Conservation (phyloP, 2,797 vertebrate genomes). For the Pantherophis alleghaniensis region DNA sequence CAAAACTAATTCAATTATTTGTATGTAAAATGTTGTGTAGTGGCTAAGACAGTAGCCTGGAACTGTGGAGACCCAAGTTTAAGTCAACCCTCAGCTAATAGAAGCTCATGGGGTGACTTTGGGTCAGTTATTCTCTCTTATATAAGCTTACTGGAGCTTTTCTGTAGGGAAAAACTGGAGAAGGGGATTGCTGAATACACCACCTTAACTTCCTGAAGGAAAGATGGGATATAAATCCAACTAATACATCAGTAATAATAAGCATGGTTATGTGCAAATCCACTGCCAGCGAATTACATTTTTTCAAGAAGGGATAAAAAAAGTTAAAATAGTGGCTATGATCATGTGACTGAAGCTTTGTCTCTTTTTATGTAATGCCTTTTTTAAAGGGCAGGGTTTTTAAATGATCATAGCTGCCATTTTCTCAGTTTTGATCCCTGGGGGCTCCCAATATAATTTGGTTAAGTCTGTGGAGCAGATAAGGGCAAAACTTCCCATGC, state of each 20-base stretch:
- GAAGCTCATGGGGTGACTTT: not conserved
- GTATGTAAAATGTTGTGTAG: not conserved
- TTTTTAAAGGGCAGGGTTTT: not conserved
- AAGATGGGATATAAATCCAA: not conserved
- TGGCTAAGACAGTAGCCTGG: not conserved
- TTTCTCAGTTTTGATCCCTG: not conserved
- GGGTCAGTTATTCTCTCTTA: not conserved
- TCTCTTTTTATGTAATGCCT: not conserved
- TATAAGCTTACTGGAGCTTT: not conserved
- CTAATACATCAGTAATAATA: not conserved
- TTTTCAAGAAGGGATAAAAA: not conserved
- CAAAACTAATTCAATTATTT: not conserved
- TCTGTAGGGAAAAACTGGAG: not conserved
- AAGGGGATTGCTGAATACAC: not conserved
- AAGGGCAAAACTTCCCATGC: not conserved
- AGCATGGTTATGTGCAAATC: not conserved
- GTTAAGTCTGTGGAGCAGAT: not conserved
- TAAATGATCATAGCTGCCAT: not conserved
- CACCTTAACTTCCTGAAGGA: not conserved
- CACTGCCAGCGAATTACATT: not conserved
- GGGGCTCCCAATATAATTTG: not conserved
- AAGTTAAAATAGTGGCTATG: not conserved
- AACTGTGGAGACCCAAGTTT: not conserved
- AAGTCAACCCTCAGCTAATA: not conserved
- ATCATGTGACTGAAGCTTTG: not conserved